Evolutionary conservation across 92 coral and sea anemone species (phyloP).

Genomic region (Bergia puertoricense): DNA sequence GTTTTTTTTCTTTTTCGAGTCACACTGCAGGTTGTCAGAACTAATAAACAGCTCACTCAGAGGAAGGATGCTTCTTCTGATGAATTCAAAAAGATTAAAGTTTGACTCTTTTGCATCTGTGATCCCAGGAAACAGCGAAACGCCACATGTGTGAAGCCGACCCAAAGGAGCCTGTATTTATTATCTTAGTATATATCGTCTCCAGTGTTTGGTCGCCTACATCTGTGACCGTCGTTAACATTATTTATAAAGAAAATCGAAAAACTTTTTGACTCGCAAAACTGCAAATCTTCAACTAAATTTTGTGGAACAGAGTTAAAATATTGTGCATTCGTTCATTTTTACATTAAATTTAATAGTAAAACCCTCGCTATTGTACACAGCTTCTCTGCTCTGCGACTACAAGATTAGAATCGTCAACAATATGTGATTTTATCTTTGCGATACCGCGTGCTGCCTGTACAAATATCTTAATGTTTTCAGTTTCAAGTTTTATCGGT

Average conservation of each 20-base stretch:
- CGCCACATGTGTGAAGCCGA: conserved; percentile 24
- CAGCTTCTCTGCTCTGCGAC: background rate
- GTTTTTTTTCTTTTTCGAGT: background rate
- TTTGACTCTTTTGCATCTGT: conserved; percentile 39
- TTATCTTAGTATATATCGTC: background rate
- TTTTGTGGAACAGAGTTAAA: background rate
- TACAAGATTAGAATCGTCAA: background rate
- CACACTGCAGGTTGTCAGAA: background rate
- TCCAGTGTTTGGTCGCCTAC: conserved; percentile 23
- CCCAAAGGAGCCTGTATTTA: conserved; percentile 4
- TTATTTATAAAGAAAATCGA: background rate
- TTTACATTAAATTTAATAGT: background rate
- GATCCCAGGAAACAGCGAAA: conserved; percentile 29
- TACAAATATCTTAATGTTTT: background rate
- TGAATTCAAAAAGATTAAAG: background rate
- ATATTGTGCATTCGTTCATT: background rate
- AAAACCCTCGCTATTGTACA: background rate
- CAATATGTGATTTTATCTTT: conserved; percentile 17
- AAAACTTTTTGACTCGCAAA: background rate
- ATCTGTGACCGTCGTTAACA: conserved; percentile 20
- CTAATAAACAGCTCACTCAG: background rate
- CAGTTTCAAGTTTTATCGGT: conserved; percentile 5
- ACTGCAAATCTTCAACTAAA: background rate
- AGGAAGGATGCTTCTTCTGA: background rate
- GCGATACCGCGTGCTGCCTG: background rate